A percentile compares a stretch with the other conserved stretches of the same genome.
phyloP scores from a whole-genome alignment of 2,888 invertebrate genomes.

The Idaea aversata region DNA sequence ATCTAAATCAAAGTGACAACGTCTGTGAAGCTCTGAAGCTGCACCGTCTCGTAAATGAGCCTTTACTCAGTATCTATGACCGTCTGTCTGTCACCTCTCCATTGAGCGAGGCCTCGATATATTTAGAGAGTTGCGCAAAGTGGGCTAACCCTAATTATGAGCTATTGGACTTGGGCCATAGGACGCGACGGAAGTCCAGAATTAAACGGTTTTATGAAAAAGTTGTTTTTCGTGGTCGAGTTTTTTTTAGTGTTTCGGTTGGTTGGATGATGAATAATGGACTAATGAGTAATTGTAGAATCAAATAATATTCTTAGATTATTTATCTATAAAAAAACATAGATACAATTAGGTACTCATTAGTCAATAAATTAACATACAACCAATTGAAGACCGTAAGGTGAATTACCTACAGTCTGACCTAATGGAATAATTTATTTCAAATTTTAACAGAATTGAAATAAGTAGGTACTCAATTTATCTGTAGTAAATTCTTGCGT shows the following conservation, averaged over 20 bases:
- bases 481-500: background rate
- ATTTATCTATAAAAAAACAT: too few relatives aligned
- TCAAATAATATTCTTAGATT: too few relatives aligned
- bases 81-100: conserved; percentile 17
- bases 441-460: background rate
- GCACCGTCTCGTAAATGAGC: background rate
- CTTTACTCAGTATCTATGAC: background rate
- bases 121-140: conserved; percentile 68
- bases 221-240: background rate
- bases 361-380: too few relatives aligned
- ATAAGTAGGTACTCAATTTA: background rate
- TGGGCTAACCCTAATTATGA: conserved; percentile 69
- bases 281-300: background rate
- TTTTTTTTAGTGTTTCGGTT: background rate
- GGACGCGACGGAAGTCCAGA: conserved; percentile 7
- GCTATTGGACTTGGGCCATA: conserved; percentile 59
- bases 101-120: conserved; percentile 55
- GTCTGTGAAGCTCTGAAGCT: background rate
- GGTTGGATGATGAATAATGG: background rate
- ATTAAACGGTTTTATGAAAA: conserved; percentile 1
- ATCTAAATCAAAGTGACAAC: background rate
- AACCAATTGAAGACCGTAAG: too few relatives aligned
- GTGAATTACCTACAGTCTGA: too few relatives aligned
- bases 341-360: too few relatives aligned
- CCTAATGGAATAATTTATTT: background rate